These are phyloP conservation scores for Chloroclysta siterata DNA, from an alignment of 2,888 invertebrate species.

Conservation along the genomic window DNA sequence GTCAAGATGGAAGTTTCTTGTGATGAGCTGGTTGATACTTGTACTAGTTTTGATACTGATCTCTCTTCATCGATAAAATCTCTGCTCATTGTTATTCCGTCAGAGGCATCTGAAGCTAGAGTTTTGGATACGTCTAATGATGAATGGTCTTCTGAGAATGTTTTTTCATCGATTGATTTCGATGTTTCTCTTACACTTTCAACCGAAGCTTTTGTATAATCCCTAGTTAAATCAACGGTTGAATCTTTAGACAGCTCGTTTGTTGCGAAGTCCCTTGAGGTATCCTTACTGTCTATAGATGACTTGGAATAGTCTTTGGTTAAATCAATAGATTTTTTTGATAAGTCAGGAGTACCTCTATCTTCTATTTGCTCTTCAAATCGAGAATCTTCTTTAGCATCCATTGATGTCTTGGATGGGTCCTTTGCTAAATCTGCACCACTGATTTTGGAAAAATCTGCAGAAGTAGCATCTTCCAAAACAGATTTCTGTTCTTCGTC, in stretches of 20 bases:
- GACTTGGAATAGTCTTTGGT: conserved; percentile 81
- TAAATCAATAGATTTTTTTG: conserved; percentile 77
- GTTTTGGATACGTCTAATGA: conserved; percentile 81
- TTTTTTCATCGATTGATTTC: conserved; percentile 78
- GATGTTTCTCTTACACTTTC: conserved; percentile 79
- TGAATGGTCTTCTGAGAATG: conserved; percentile 80
- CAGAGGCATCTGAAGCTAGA: conserved; percentile 78
- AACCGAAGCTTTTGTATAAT: conserved; percentile 76
- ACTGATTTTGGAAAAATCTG: conserved; percentile 78
- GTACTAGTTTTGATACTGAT: conserved; percentile 65
- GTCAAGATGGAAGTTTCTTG: conserved; percentile 75
- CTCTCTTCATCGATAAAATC: conserved; percentile 75
- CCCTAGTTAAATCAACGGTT: conserved; percentile 77
- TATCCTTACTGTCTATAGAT: conserved; percentile 80
- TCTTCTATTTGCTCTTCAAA: conserved; percentile 72
- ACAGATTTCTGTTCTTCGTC: conserved; percentile 79
- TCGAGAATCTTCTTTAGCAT: conserved; percentile 71
- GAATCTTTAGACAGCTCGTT: conserved; percentile 81
- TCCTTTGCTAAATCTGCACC: conserved; percentile 77
- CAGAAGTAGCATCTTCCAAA: conserved; percentile 76
- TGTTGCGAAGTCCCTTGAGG: conserved; percentile 79
- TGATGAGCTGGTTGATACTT: conserved; percentile 69
- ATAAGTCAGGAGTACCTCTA: conserved; percentile 75
- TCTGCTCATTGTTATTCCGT: conserved; percentile 70
- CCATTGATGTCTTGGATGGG: conserved; percentile 74